Conservation (phyloP, 2,888 invertebrate genomes). For the Sialis lutaria region DNA sequence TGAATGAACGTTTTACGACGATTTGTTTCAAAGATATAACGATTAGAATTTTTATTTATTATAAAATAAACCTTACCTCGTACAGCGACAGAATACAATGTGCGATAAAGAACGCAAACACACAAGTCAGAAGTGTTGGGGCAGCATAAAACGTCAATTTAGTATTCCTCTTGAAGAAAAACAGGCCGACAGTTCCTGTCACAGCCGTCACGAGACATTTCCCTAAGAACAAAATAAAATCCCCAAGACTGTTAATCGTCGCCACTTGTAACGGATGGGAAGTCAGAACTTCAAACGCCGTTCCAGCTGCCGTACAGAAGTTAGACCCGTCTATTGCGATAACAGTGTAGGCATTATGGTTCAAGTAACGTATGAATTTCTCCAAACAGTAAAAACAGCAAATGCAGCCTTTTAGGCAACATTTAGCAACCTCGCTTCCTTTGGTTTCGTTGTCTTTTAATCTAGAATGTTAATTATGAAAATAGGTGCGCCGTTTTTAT, state of each 20-base stretch:
- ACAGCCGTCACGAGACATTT: constrained; percentile 69
- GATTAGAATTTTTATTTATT: not conserved
- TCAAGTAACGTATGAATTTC: constrained; percentile 78
- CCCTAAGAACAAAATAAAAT: constrained; percentile 81
- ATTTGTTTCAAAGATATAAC: not conserved
- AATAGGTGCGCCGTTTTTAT: not conserved
- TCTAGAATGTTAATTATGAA: constrained; percentile 25
- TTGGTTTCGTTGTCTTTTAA: constrained; percentile 49
- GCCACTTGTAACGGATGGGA: constrained; percentile 75
- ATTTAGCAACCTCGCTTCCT: constrained; percentile 56
- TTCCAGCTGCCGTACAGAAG: constrained; percentile 79
- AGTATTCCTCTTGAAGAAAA: constrained; percentile 53
- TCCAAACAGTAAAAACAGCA: constrained; percentile 86
- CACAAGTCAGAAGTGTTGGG: constrained; percentile 66
- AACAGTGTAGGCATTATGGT: constrained; percentile 89
- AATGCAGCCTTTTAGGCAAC: constrained; percentile 63
- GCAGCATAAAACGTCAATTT: constrained; percentile 69
- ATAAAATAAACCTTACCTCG: constrained; percentile 45
- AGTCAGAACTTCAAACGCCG: constrained; percentile 70
- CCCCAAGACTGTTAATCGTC: constrained; percentile 83
- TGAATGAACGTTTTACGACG: too few species aligned
- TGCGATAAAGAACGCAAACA: constrained; percentile 83
- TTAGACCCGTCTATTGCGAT: constrained; percentile 81
- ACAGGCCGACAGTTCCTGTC: constrained; percentile 60
- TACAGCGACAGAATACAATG: constrained; percentile 86